Evolutionary conservation across 2,797 vertebrate species (phyloP), one percentile per base, ranked within the genome.

Genomic region (Cossypha dichroa): DNA sequence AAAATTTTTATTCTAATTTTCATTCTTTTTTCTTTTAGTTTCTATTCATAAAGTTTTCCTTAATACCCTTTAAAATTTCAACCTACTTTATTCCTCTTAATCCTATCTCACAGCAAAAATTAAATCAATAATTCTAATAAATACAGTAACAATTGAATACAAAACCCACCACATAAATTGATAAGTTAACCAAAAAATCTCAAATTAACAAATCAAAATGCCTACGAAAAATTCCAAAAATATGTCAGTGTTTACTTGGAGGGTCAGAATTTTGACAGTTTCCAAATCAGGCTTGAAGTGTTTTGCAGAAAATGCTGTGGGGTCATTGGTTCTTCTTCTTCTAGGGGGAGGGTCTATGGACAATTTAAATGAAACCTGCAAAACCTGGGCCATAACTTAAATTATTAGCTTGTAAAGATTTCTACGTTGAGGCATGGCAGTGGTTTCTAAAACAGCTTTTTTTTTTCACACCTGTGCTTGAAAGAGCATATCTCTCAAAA

Each of bases 381-480:
- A 85, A 80, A 36, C 5, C 2, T 25, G 9, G 21, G 75, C 28
- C 18, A 17, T 16, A 8, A 2, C 10, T 46, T 52, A 31, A 84
- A 52, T 58, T 68, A 17, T 19, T 78, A 31, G 9, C 38, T 81
- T n/a, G 12, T 45, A 69, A 74, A 41, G 41, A 18, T 84, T 69
- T 86, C 25, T 55, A 13, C 0, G 0, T 14, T 62, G 59, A 72
- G 49, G 29, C 20, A 34, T 0, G 0, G 8, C 16, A 74, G 25
- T 41, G 14, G 21, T 68, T 60, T 74, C 64, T 29, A 19, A 88
- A 77, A 5, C 0, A 0, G 15, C 4, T 62, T 85, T 85, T 55
- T 43, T 46, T 46, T 46, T 88, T 83, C 59, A 6, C 51, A 73
- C 40, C 34, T 59, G 18, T 29, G 12, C 40, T 81, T 89, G 84